Conservation (phyloP, 2,888 invertebrate species). For the Clepsis dumicolana region DNA sequence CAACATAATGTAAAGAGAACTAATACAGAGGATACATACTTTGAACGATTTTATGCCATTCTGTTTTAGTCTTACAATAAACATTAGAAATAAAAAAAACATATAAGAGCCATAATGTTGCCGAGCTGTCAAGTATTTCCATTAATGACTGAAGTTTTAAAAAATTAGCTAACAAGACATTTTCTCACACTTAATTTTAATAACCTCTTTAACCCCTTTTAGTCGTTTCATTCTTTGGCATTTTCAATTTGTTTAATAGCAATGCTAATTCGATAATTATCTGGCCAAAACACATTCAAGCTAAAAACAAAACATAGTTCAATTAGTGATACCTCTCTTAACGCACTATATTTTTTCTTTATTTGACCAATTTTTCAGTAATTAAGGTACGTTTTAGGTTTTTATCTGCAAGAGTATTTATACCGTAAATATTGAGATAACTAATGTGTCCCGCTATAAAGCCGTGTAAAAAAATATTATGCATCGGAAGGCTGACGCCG, state of each 20-base stretch:
- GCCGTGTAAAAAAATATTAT: constrained; percentile 41
- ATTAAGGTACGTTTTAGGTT: constrained; percentile 59
- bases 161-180: constrained; percentile 21
- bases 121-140: not conserved
- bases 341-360: constrained; percentile 55
- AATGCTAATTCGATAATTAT: constrained; percentile 37
- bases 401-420: constrained; percentile 68
- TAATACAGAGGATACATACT: too few relatives aligned
- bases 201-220: constrained; percentile 28
- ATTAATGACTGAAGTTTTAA: not conserved
- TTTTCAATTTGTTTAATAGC: constrained; percentile 11
- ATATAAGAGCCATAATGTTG: not conserved
- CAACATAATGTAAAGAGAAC: not conserved
- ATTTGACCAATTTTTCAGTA: constrained; percentile 71
- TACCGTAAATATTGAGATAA: constrained; percentile 61
- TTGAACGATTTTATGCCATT: too few relatives aligned
- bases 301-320: constrained; percentile 23
- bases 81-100: too few relatives aligned
- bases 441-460: constrained; percentile 40
- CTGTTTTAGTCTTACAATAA: too few relatives aligned
- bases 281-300: constrained; percentile 27
- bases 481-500: constrained; percentile 16
- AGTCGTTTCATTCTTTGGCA: constrained; percentile 18
- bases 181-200: constrained; percentile 32
- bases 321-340: constrained; percentile 50